Evolutionary conservation across 2,797 vertebrate genomes (phyloP).

Genomic region (Esox masquinongy): DNA sequence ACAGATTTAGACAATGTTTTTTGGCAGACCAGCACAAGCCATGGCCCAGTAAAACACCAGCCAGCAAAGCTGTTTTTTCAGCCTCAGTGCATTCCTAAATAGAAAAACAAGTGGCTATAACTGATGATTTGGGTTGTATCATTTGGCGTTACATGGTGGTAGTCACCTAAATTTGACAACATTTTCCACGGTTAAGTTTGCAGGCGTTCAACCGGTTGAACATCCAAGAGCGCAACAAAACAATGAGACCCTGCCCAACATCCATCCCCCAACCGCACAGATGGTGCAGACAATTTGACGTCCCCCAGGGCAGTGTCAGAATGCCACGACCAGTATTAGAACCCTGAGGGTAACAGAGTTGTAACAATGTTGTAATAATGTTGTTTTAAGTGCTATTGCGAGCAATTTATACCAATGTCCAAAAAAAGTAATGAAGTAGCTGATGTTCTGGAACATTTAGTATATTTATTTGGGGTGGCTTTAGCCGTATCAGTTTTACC

Average conservation of each 20-base stretch:
- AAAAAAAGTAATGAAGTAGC: too few species aligned
- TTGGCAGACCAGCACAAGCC: background rate
- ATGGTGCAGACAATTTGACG: too few species aligned
- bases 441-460: background rate
- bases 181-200: too few species aligned
- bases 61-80: background rate
- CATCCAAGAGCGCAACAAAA: too few species aligned
- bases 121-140: background rate
- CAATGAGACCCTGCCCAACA: too few species aligned
- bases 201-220: too few species aligned
- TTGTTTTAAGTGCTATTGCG: background rate
- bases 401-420: background rate
- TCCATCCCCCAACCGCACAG: too few species aligned
- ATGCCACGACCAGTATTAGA: too few species aligned
- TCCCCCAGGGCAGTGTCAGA: too few species aligned
- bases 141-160: background rate
- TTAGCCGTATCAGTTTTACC: background rate
- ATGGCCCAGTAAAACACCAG: background rate
- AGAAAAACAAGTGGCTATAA: constrained; percentile 6
- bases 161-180: background rate
- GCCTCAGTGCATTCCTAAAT: background rate
- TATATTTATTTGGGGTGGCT: background rate
- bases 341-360: too few species aligned
- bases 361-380: background rate
- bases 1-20: background rate